These are phyloP conservation scores for Volucella inanis DNA, from an alignment of 2,888 invertebrate species.

Conservation along the genomic window DNA sequence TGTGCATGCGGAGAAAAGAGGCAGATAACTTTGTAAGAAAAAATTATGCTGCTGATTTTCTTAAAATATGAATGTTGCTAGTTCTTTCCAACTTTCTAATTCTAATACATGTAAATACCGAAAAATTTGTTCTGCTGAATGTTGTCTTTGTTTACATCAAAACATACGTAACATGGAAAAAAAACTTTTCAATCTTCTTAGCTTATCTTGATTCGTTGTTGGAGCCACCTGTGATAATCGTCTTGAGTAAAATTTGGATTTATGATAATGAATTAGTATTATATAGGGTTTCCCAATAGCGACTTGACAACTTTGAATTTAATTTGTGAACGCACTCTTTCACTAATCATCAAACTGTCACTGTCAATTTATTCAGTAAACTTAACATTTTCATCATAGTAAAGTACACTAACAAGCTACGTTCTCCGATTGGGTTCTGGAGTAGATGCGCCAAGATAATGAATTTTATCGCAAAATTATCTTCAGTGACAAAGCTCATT, in stretches of 20 bases:
- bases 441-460: too few species aligned
- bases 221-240: slow-evolving; percentile 2
- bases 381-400: too few species aligned
- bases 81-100: background rate
- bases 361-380: too few species aligned
- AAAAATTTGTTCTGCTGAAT: background rate
- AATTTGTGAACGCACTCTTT: too few species aligned
- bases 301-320: too few species aligned
- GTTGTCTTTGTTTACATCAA: slow-evolving; percentile 11
- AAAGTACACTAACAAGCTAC: too few species aligned
- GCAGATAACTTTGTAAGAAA: background rate
- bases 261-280: background rate
- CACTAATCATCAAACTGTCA: too few species aligned
- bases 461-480: too few species aligned
- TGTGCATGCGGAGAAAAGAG: background rate
- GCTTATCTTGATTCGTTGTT: slow-evolving; percentile 1
- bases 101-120: background rate
- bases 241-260: slow-evolving; percentile 15
- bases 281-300: too few species aligned
- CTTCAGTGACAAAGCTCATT: too few species aligned
- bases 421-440: too few species aligned
- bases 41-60: slow-evolving; percentile 2
- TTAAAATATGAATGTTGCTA: slow-evolving; percentile 9
- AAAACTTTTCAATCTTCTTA: slow-evolving; percentile 9
- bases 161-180: slow-evolving; percentile 10